Evolutionary conservation across 2,797 vertebrate genomes (phyloP), one percentile per base, ranked within the genome.

Genomic region (Heteromormyrus szaboi): DNA sequence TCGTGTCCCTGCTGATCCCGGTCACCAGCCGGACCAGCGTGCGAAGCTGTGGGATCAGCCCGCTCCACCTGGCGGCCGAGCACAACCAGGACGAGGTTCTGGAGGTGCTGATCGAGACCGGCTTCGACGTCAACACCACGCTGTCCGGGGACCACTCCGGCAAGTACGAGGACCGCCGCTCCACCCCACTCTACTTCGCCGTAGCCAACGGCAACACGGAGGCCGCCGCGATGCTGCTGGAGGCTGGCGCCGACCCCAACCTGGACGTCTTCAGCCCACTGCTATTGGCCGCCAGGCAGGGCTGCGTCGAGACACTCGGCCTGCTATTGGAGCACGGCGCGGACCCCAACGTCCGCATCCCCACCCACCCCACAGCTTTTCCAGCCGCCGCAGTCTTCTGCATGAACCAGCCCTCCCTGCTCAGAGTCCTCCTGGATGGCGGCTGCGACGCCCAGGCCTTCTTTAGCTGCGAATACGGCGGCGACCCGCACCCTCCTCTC

Each of bases 321-420:
- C 90, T 98, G 89, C 95, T 99, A 90, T 95, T 99, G 90, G 95
- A 97, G 90, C 95, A 98, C 0, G 97, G 97, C 0, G 98, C 98
- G 2, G 93, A 99, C 88, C 94, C 99, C 88, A 95, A 98, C 37
- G 96, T 96, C 44, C 93, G 93, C 88, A 95, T 99, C 92, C 94
- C 96, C 79, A 96, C 96, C 3, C 97, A 98, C 88, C 98, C 97
- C 81, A 98, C 97, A 33, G 89, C 96, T 76, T 99, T 99, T 93
- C 98, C 98, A 0, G 97, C 97, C 1, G 94, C 97, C 56, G 95
- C 98, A 91, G 97, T 99, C 97, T 98, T 99, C 94, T 95, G 96
- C 19, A 97, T 98, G 96, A 98, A 97, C 93, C 96, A 96, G 91
- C 95, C 98, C 87, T 88, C 95, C 0, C 90, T 99, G 94, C 95